Conservation (phyloP, 2,113 vertebrate species). For the Equus quagga region DNA sequence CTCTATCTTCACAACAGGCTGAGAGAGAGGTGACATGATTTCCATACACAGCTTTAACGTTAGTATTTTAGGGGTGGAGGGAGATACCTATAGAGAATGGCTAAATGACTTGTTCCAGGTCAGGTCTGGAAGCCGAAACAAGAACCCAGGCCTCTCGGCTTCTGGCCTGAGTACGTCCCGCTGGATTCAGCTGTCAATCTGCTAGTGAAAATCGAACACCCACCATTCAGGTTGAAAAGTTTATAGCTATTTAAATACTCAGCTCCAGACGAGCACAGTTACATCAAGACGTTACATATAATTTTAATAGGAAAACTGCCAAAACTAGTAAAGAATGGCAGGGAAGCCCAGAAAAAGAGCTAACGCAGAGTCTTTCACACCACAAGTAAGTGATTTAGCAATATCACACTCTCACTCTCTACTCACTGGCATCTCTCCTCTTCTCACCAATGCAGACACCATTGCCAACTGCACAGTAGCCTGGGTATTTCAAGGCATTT, state of each 20-base stretch:
- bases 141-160: background rate
- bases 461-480: background rate
- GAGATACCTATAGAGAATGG: rapidly evolving
- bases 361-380: background rate
- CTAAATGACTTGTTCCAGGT: background rate
- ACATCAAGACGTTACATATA: background rate
- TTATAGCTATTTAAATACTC: constrained; percentile 13
- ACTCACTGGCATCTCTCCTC: background rate
- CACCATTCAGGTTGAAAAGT: background rate
- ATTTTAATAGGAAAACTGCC: constrained; percentile 61
- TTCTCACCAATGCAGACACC: background rate
- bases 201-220: background rate
- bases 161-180: background rate
- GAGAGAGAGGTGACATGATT: background rate
- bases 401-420: rapidly evolving
- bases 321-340: background rate
- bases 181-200: background rate
- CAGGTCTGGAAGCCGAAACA: background rate
- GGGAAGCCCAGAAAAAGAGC: background rate
- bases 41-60: background rate
- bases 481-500: background rate
- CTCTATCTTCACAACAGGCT: background rate
- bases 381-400: background rate
- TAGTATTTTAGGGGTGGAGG: rapidly evolving
- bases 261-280: background rate